Conservation (phyloP, 2,797 vertebrate species). For the Rhynchotus rufescens region DNA sequence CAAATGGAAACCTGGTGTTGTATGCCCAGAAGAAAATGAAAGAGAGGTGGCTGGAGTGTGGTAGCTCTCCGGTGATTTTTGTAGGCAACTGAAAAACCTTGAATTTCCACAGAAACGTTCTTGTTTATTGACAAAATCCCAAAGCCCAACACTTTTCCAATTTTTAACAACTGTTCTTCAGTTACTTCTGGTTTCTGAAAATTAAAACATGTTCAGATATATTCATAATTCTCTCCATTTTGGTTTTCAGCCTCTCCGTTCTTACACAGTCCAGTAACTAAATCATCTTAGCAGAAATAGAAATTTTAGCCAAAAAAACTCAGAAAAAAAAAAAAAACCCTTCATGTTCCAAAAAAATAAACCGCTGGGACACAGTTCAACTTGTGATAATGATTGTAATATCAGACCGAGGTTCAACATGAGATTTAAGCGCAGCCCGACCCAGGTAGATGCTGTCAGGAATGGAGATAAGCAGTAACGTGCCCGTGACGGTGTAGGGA, state of each 20-base stretch:
- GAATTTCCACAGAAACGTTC: background rate
- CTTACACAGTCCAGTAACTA: background rate
- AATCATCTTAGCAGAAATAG: conserved; percentile 46
- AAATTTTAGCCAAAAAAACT: conserved; percentile 53
- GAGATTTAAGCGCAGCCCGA: background rate
- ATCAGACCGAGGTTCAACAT: background rate
- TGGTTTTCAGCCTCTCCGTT: background rate
- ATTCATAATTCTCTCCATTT: background rate
- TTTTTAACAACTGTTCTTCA: background rate
- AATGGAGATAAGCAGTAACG: background rate
- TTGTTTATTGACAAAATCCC: background rate
- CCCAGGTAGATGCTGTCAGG: conserved; percentile 45
- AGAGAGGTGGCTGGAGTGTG: conserved; percentile 13
- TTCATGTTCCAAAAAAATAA: background rate
- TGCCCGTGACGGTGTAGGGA: background rate
- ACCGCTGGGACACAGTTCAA: background rate
- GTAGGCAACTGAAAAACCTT: background rate
- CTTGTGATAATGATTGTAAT: conserved; percentile 11
- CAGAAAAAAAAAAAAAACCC: background rate
- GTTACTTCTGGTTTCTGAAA: background rate
- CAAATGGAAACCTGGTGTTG: conserved; percentile 67
- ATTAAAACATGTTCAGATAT: background rate
- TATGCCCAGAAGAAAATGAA: conserved; percentile 40
- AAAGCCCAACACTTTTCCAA: background rate
- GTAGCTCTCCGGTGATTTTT: conserved; percentile 4